These are phyloP conservation scores for Odontamblyopus lacepedii DNA, from an alignment of 2,797 vertebrate species.

Conservation along the genomic window DNA sequence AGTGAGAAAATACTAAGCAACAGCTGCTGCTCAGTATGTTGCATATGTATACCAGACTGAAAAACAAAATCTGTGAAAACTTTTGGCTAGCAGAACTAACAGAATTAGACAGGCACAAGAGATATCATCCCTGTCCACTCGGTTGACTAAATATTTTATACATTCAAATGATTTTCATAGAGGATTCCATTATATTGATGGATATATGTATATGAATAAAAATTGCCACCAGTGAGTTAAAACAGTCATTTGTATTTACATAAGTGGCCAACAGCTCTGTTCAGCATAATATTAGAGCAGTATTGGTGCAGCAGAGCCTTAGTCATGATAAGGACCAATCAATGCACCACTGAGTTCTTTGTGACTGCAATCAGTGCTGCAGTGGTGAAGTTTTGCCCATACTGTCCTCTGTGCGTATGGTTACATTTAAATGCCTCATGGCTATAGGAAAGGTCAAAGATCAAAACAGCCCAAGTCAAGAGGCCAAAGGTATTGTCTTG, in stretches of 20 bases:
- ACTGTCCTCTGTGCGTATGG: conserved; percentile 20
- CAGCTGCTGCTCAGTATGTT: conserved; percentile 3
- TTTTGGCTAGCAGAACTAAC: not conserved
- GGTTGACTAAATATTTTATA: too few species aligned
- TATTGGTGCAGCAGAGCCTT: not conserved
- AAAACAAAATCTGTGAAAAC: conserved; percentile 7
- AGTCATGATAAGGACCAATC: conserved; percentile 11
- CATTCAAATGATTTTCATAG: too few species aligned
- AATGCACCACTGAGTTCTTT: conserved; percentile 16
- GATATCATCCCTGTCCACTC: too few species aligned
- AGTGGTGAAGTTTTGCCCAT: conserved; percentile 19
- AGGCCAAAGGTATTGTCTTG: conserved; percentile 16
- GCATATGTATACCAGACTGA: not conserved
- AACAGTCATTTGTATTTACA: not conserved
- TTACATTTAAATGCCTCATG: not conserved
- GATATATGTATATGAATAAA: not conserved
- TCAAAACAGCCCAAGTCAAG: conserved; percentile 7
- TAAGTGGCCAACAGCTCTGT: not conserved
- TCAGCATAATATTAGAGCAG: not conserved
- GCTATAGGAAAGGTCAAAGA: conserved; percentile 24
- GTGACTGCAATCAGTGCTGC: conserved; percentile 33
- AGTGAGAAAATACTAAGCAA: not conserved
- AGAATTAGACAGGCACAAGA: not conserved
- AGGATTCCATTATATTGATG: too few species aligned
- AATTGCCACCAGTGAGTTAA: not conserved